phyloP scores from a whole-genome alignment of 2,113 vertebrate species.

The Brevimyrus niger region DNA sequence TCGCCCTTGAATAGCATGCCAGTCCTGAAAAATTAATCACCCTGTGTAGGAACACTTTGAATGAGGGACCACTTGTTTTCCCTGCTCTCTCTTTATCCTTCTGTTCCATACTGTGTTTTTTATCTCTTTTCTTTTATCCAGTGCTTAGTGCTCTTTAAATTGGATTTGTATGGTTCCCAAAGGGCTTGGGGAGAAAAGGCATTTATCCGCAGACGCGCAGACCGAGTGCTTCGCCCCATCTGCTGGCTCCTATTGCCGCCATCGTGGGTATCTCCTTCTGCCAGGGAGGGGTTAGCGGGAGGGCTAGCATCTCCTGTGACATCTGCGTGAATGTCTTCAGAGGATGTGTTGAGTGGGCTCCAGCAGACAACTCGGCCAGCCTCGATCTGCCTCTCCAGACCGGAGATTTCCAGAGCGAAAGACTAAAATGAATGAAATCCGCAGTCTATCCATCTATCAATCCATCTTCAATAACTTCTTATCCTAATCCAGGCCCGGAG shows the following conservation, averaged over 20 bases:
- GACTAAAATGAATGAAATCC: not conserved
- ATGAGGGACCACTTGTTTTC: not conserved
- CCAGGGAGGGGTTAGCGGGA: not conserved
- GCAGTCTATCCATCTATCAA: not conserved
- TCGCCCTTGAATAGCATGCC: not conserved
- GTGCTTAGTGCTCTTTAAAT: constrained; percentile 14
- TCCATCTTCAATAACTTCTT: not conserved
- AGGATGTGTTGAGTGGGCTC: not conserved
- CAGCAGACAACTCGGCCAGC: not conserved
- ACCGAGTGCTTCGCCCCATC: not conserved
- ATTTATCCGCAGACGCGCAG: not conserved
- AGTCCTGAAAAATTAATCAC: not conserved
- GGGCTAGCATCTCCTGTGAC: not conserved
- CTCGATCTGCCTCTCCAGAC: not conserved
- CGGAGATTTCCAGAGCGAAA: not conserved
- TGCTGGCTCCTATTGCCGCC: not conserved
- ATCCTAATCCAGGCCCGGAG: not conserved
- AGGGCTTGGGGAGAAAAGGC: not conserved
- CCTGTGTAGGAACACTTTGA: not conserved
- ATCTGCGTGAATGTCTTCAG: not conserved
- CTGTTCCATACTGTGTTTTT: constrained; percentile 2
- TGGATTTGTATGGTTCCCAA: constrained; percentile 13
- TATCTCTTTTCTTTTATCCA: not conserved
- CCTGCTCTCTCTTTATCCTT: not conserved
- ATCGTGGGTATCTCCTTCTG: not conserved